Percentiles rank a stretch among this genome's conserved stretches.
phyloP scores from a whole-genome alignment of 2,888 invertebrate genomes.

The Megalurothrips usitatus region DNA sequence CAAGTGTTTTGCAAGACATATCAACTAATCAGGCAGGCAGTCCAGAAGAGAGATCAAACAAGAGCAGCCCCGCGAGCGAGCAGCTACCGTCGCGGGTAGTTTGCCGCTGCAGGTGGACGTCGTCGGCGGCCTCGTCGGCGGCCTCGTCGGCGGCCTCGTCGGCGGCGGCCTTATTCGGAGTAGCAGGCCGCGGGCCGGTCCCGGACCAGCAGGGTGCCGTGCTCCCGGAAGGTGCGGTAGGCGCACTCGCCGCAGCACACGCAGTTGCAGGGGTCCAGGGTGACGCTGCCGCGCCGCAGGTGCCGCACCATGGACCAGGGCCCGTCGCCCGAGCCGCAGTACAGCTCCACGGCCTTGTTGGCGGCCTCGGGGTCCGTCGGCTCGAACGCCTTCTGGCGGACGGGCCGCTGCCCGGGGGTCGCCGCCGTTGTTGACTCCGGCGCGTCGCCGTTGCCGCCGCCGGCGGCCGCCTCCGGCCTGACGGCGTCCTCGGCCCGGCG shows the following conservation, averaged over 20 bases:
- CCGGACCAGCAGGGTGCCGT: neutral
- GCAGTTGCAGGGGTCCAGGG: neutral
- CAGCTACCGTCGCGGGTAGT: too few species aligned
- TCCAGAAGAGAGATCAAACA: too few species aligned
- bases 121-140: too few species aligned
- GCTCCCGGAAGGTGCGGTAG: neutral
- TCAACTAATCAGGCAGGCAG: too few species aligned
- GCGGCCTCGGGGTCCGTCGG: neutral
- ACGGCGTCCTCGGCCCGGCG: neutral
- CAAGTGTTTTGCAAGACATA: too few species aligned
- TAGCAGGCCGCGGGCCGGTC: neutral
- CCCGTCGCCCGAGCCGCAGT: neutral
- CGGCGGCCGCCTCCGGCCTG: too few species aligned
- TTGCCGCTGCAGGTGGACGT: too few species aligned
- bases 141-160: too few species aligned
- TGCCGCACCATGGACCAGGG: neutral
- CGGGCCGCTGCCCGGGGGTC: neutral
- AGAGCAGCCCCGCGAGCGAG: too few species aligned
- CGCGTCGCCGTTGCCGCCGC: too few species aligned
- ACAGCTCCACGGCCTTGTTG: neutral
- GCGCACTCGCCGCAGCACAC: neutral
- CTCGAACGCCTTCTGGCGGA: neutral
- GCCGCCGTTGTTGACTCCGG: neutral
- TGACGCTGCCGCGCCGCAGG: neutral
- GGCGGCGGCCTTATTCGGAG: neutral